Evolutionary conservation across 2,797 vertebrate species (phyloP), one percentile per base, ranked within the genome.

Genomic region (Holocentrus rufus): DNA sequence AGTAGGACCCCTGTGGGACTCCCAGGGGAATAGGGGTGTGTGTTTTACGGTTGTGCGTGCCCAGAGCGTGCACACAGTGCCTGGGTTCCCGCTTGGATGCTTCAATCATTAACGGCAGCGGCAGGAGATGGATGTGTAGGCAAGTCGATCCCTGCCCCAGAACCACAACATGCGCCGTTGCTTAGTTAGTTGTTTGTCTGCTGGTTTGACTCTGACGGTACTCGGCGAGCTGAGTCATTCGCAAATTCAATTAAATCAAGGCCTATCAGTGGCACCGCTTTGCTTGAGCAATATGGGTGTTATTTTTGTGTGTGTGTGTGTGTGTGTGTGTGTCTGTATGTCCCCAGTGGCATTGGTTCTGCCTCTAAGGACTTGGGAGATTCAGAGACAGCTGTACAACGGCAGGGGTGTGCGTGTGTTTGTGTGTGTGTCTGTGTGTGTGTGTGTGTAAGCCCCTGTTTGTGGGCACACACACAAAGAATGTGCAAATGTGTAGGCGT

Each of bases 41-140:
- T 62, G 64, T 83, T 87, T 85, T 70, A 76, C 14, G 34, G 27
- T 53, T 69, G 30, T 44, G 58, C 23, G 8, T 1, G 60, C 50
- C 59, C 49, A 8, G 5, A 27, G 46, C 0, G 39, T 13, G 13
- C 53, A 77, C 62, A 69, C 10, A 62, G 49, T 39, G 57, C 52
- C 65, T 14, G 30, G 15, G 0, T 72, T 74, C 82, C 56, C 31
- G 60, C 82, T 82, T 84, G 69, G 34, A 2, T 7, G 69, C 70
- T 81, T 89, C 88, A 80, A 88, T 89, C 66, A 83, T 81, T 72
- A 54, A 27, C 55, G 79, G 72, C 85, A 83, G 76, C 85, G 81
- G 89, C 81, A 66, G 50, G 67, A 53, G 49, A 68, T 69, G 55
- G 82, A 76, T 65, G 46, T 69, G 74, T 39, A 59, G 54, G 55